phyloP scores from a whole-genome alignment of 2,888 invertebrate genomes.

The Orthosia gothica region DNA sequence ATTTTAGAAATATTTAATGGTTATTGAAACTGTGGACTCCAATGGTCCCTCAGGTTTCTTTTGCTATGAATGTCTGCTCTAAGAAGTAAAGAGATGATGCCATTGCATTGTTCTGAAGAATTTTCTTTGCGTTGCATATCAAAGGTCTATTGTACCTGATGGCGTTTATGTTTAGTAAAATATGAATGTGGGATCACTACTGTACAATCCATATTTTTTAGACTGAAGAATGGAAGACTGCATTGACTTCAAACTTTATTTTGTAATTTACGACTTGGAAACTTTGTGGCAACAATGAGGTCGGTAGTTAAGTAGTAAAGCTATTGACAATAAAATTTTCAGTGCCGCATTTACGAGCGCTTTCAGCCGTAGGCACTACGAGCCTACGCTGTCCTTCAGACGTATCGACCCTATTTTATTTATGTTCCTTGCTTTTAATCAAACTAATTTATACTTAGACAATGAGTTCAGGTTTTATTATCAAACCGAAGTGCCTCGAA shows the following conservation, averaged over 20 bases:
- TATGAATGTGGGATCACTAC: background rate
- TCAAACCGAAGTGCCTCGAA: slow-evolving; percentile 1
- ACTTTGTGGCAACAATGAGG: slow-evolving; percentile 35
- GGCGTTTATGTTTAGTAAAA: slow-evolving; percentile 3
- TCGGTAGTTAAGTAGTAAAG: slow-evolving; percentile 42
- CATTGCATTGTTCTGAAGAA: slow-evolving; percentile 17
- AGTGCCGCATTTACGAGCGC: slow-evolving; percentile 62
- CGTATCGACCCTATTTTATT: slow-evolving; percentile 61
- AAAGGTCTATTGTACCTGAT: background rate
- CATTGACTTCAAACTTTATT: slow-evolving; percentile 30
- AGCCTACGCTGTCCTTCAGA: slow-evolving; percentile 60
- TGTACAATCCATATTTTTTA: background rate
- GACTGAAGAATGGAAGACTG: background rate
- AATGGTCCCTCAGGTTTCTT: background rate
- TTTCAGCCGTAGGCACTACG: slow-evolving; percentile 36
- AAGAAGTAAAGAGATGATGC: slow-evolving; percentile 19
- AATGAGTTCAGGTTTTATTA: slow-evolving; percentile 36
- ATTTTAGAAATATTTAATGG: slow-evolving; percentile 9
- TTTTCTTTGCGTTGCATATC: slow-evolving; percentile 2
- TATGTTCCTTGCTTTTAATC: slow-evolving; percentile 57
- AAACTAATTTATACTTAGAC: slow-evolving; percentile 44
- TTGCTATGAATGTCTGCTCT: background rate
- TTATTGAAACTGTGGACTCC: slow-evolving; percentile 2
- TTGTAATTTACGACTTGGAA: slow-evolving; percentile 43
- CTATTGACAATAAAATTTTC: slow-evolving; percentile 61